Evolutionary conservation across 2,888 invertebrate genomes (phyloP), one percentile per base, ranked within the genome.

Genomic region (Tanytarsus gracilentus): DNA sequence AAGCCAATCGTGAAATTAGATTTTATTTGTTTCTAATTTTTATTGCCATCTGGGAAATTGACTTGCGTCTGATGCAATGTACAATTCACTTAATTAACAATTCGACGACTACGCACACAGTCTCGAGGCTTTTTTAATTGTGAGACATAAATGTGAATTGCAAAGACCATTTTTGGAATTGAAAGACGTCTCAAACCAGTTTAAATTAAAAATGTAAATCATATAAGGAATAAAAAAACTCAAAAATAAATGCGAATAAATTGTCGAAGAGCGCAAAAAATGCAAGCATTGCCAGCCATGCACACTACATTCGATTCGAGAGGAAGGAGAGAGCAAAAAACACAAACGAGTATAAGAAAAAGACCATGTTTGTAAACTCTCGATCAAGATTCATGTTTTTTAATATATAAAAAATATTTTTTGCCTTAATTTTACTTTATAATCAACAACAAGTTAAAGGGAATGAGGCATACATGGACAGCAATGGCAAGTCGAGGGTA

Each of bases 1-100:
- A 61, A 63, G 61, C 61, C 63, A 63, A 63, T 63, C 63, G 63
- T 63, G 61, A 63, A 63, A 63, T 63, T 63, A 63, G 61, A 63
- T 60, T 63, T 61, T 53, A 39, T 48, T 30, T 44, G 23, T 14
- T 30, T 40, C 14, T 40, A 40, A 25, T 59, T 23, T 23, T 59
- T 29, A 30, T 50, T 50, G 14, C 23, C 44, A 18, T 44, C 23
- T 44, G 18, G 18, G 18, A 23, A 23, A 23, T 23, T 11, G 44
- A 23, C 8, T 11, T 18, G 23, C 44, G 21, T 23, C n/a, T 36
- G n/a, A n/a, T n/a, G n/a, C n/a, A n/a, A n/a, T n/a, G n/a, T n/a
- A n/a, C n/a, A n/a, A n/a, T n/a, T n/a, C n/a, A n/a, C n/a, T n/a
- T n/a, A n/a, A n/a, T n/a, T n/a, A n/a, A n/a, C n/a, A n/a, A n/a